Conservation (phyloP, 2,888 invertebrate genomes). For the Bimastos eiseni region DNA sequence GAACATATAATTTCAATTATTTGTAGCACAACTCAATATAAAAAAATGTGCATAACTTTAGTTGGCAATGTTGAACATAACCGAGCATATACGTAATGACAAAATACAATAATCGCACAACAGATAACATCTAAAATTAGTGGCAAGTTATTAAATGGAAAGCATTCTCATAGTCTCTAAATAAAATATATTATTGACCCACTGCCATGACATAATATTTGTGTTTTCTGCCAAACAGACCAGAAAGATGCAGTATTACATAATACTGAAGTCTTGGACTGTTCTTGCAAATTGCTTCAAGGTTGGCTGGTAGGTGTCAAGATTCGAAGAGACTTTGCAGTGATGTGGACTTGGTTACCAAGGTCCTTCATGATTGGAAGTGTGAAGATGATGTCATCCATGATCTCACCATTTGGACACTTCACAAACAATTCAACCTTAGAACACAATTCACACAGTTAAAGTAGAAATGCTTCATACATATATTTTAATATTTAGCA, state of each 20-base stretch:
- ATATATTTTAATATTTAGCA: background rate
- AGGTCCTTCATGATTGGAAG: slow-evolving; percentile 36
- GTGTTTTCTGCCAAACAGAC: background rate
- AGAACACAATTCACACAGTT: background rate
- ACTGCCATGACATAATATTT: background rate
- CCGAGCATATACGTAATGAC: background rate
- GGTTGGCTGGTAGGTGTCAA: background rate
- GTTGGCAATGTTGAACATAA: background rate
- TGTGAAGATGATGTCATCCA: slow-evolving; percentile 34
- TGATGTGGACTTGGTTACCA: slow-evolving; percentile 37
- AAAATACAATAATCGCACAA: background rate
- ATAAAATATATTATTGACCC: too few species aligned
- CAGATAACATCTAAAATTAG: background rate
- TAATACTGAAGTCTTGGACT: background rate
- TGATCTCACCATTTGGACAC: slow-evolving; percentile 29
- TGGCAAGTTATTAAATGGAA: background rate
- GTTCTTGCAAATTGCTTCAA: background rate
- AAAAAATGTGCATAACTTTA: background rate
- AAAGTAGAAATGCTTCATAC: background rate
- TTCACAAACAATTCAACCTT: slow-evolving; percentile 28
- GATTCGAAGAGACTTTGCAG: slow-evolving; percentile 29
- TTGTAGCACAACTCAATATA: background rate
- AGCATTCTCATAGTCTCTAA: background rate
- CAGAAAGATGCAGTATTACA: background rate
- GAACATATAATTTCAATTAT: background rate